A percentile compares a stretch with the other conserved stretches of the same genome.
phyloP scores from a whole-genome alignment of 2,113 vertebrate species.

The Litocranius walleri region DNA sequence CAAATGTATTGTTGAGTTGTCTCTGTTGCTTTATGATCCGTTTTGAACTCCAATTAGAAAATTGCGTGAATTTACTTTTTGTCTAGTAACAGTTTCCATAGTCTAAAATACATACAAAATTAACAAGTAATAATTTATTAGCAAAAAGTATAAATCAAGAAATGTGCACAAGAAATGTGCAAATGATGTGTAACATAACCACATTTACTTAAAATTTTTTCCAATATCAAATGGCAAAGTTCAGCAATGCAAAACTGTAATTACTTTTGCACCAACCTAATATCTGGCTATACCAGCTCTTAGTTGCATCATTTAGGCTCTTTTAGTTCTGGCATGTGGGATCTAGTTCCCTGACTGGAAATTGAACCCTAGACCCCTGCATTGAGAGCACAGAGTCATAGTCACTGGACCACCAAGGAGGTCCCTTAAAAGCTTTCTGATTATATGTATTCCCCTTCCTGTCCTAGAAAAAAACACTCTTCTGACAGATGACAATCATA shows the following conservation, averaged over 20 bases:
- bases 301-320: background rate
- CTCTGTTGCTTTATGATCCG: background rate
- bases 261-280: background rate
- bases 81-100: background rate
- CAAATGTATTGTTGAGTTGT: background rate
- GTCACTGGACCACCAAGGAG: background rate
- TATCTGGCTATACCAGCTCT: background rate
- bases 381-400: background rate
- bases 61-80: background rate
- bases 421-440: background rate
- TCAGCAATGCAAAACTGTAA: background rate
- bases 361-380: background rate
- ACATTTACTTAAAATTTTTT: background rate
- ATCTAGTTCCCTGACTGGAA: background rate
- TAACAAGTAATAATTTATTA: background rate
- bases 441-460: background rate
- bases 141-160: background rate
- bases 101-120: background rate
- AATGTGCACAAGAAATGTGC: background rate
- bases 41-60: background rate
- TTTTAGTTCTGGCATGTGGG: background rate
- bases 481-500: background rate
- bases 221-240: background rate
- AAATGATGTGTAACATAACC: background rate
- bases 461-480: background rate